Evolutionary conservation across 2,888 invertebrate genomes (phyloP), one percentile per base, ranked within the genome.

Genomic region (Lomographa bimaculata): DNA sequence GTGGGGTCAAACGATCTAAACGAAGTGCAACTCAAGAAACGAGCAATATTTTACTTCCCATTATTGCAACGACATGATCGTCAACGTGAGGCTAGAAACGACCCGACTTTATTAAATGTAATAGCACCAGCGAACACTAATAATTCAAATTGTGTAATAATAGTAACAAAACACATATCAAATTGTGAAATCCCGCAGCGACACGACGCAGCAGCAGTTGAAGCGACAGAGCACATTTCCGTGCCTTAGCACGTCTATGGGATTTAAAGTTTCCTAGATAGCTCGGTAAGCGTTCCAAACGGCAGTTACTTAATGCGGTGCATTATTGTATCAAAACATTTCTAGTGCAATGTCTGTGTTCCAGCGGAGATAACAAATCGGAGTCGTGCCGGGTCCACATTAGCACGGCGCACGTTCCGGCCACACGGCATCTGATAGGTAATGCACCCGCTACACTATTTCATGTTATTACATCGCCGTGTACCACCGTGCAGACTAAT

Each of bases 321-420:
- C 29, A 35, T 41, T 42, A 36, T 21, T 28, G 30, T 46, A 50
- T 50, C 41, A 46, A 50, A 50, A 46, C 42, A 46, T 49, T 50
- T 41, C 42, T 28, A 53, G 34, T 32, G 39, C 46, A 48, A 54
- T 46, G 50, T 48, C 50, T 54, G 42, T 50, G 44, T 48, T 44
- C 37, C 30, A 39, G 8, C 8, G 36, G 26, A 41, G 82, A 84
- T 84, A 84, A 76, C 70, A 72, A 79, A 84, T 82, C 82, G 64
- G 64, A 82, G 79, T 84, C 84, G 84, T 85, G 83, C 82, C 57
- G 69, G 60, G 68, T 63, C 69, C 77, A 77, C 81, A 82, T 85
- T 83, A 82, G 79, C 79, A 71, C 72, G 70, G 67, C 60, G 77
- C 83, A 80, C 79, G 82, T 75, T 81, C 77, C 71, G 66, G 65